These are phyloP conservation scores for Exaiptasia diaphana DNA, from an alignment of 64 coral and sea anemone species.

Conservation along the genomic window DNA sequence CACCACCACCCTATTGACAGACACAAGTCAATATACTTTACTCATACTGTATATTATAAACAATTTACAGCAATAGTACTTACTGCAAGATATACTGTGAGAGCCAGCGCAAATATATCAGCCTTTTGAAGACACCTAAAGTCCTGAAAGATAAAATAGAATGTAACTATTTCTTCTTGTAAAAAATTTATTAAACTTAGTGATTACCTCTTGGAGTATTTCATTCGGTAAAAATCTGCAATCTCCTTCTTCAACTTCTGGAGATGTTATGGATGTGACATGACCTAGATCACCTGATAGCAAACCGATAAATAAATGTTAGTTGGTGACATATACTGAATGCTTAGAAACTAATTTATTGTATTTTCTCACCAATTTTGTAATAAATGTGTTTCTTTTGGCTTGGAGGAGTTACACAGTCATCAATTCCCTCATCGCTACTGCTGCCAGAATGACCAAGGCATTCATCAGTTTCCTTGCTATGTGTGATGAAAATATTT, in stretches of 20 bases:
- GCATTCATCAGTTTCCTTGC: conserved; percentile 61
- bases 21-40: not conserved
- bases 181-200: not conserved
- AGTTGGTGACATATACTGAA: not conserved
- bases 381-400: conserved; percentile 64
- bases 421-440: conserved; percentile 87
- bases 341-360: not conserved
- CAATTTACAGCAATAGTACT: conserved; percentile 25
- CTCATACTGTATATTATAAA: not conserved
- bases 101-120: conserved; percentile 89
- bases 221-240: conserved; percentile 92
- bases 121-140: conserved; percentile 74
- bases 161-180: not conserved
- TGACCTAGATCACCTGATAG: conserved; percentile 85
- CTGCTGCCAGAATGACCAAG: conserved; percentile 6
- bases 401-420: conserved; percentile 42
- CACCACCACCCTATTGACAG: conserved; percentile 70
- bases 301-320: not conserved
- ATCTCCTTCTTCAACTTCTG: conserved; percentile 95
- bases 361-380: conserved; percentile 72
- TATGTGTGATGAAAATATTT: conserved; percentile 88
- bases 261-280: conserved; percentile 81
- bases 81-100: conserved; percentile 81
- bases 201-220: conserved; percentile 79
- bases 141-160: conserved; percentile 49